Conservation (phyloP, 2,797 vertebrate species). For the Clarias laeviceps region DNA sequence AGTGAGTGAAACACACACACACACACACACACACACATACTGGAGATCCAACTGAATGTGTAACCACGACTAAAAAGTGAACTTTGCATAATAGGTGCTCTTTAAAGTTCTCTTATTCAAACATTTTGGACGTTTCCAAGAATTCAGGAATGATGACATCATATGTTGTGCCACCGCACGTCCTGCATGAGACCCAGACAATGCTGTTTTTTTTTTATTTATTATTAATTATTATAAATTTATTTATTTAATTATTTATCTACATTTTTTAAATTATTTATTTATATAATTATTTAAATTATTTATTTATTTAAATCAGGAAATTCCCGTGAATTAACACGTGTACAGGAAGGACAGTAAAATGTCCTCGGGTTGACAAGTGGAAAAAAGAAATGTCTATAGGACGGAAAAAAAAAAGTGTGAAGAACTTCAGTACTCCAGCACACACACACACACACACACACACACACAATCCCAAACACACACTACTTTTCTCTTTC, state of each 20-base stretch:
- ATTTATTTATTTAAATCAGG: neutral
- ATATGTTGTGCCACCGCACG: too few relatives aligned
- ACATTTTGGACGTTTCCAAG: too few relatives aligned
- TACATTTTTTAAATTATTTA: neutral
- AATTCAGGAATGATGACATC: too few relatives aligned
- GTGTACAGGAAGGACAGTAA: neutral
- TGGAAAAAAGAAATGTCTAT: neutral
- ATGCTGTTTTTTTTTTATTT: neutral
- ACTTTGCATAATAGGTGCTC: too few relatives aligned
- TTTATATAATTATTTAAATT: neutral
- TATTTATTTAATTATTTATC: too few relatives aligned
- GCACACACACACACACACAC: neutral
- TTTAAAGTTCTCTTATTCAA: too few relatives aligned
- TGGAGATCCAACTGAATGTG: too few relatives aligned
- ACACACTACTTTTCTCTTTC: constrained; percentile 13
- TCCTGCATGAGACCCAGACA: too few relatives aligned
- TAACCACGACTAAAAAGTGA: too few relatives aligned
- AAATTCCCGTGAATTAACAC: constrained; percentile 15
- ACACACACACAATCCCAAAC: neutral
- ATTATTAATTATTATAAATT: too few relatives aligned
- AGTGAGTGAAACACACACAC: too few relatives aligned
- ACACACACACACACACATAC: too few relatives aligned
- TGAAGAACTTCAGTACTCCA: neutral
- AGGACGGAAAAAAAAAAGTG: neutral
- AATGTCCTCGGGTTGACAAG: neutral